Conservation (phyloP, 2,797 vertebrate species). For the Zalophus californianus region DNA sequence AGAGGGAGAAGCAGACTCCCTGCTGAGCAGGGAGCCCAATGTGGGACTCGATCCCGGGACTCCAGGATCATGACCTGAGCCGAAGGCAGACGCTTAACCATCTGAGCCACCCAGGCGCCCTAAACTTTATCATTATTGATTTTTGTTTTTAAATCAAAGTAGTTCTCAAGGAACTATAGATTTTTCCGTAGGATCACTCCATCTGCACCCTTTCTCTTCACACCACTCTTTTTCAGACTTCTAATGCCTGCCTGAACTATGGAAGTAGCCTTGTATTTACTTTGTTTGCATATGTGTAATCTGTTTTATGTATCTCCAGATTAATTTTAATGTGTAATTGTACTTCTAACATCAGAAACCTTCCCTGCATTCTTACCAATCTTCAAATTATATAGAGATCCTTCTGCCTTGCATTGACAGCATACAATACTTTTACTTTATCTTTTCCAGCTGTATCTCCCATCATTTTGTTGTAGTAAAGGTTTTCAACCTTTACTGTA, state of each 20-base stretch:
- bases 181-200: neutral
- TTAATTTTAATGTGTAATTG: conserved; percentile 12
- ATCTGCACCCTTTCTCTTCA: neutral
- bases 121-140: conserved; percentile 2
- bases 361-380: neutral
- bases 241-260: neutral
- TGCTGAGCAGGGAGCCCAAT: too few relatives aligned
- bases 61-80: too few relatives aligned
- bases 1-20: too few relatives aligned
- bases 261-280: neutral
- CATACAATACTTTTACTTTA: neutral
- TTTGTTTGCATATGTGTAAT: neutral
- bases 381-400: conserved; percentile 4
- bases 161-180: neutral
- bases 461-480: conserved; percentile 30
- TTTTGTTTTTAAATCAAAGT: neutral
- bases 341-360: conserved; percentile 23
- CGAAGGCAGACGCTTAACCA: too few relatives aligned
- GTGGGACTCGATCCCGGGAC: too few relatives aligned
- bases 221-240: neutral
- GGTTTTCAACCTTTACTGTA: neutral
- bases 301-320: neutral
- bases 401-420: neutral
- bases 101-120: too few relatives aligned
- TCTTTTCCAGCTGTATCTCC: neutral